These are phyloP conservation scores for Camponotus pennsylvanicus DNA, from an alignment of 1,140 invertebrate species.

Conservation along the genomic window DNA sequence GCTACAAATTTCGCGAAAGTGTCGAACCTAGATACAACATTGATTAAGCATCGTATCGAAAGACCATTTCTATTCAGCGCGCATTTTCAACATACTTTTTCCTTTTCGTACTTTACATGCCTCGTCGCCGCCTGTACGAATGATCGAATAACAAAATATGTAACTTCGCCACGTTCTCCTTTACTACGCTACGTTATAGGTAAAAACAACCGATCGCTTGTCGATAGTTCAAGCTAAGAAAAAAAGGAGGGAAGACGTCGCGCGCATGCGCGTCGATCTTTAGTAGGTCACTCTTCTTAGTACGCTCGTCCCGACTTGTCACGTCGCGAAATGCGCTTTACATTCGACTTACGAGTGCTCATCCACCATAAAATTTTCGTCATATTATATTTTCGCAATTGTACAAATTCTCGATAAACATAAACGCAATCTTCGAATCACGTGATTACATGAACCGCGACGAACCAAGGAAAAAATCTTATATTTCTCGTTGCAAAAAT, in stretches of 20 bases:
- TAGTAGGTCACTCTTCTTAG: slow-evolving; percentile 79
- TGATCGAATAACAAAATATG: slow-evolving; percentile 14
- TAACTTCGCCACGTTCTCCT: slow-evolving; percentile 11
- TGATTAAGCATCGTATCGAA: not conserved
- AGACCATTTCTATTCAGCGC: slow-evolving; percentile 2
- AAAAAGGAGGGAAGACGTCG: slow-evolving; percentile 43
- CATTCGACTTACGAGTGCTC: not conserved
- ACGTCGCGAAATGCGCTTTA: slow-evolving; percentile 8
- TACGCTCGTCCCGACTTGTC: slow-evolving; percentile 24
- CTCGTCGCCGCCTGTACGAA: not conserved
- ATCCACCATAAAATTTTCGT: too few species aligned
- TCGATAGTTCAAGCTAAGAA: not conserved
- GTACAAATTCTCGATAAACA: not conserved
- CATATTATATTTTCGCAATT: too few species aligned
- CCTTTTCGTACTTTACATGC: not conserved
- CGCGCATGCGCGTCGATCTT: slow-evolving; percentile 77
- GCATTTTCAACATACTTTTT: slow-evolving; percentile 14
- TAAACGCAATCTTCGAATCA: not conserved
- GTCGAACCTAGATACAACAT: not conserved
- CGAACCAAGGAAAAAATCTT: not conserved
- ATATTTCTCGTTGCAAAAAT: not conserved
- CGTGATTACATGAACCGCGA: not conserved
- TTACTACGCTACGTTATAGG: not conserved
- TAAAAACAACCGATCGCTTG: not conserved
- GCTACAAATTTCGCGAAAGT: slow-evolving; percentile 10